Evolutionary conservation across 2,113 vertebrate species (phyloP), one percentile per base, ranked within the genome.

Genomic region (Anas platyrhynchos): DNA sequence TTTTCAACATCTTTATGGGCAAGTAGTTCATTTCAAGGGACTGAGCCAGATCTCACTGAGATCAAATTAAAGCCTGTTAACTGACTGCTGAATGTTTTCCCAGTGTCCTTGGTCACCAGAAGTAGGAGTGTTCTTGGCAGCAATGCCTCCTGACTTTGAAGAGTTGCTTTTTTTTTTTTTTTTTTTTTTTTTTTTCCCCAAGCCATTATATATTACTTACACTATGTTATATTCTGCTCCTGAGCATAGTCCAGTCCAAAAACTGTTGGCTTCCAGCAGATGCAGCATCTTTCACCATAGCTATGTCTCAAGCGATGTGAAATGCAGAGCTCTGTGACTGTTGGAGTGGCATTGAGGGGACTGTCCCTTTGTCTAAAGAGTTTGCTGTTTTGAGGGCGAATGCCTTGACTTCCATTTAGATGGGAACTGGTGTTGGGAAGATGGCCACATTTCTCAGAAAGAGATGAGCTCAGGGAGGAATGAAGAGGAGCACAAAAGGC

Each of bases 401-500:
- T 55, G 56, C 41, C 36, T 34, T 26, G 69, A 18, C 21, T 75
- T 9, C 0, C 1, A 3, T 54, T 66, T 67, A 48, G 27, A 9
- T 16, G 13, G 25, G 43, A 32, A 32, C 54, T 86, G 67, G 29
- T 58, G 43, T 62, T 43, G 54, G 41, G 1, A 31, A 66, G 52
- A 4, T 86, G 43, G 46, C 56, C 21, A 23, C 1, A 2, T 55
- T 82, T 36, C 9, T 13, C 31, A 13, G 11, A 15, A 27, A n/a
- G 72, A 80, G 16, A 3, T 21, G 46, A 38, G 55, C 67, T n/a
- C 61, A 29, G 20, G 36, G 54, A 69, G 43, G 48, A 90, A 1
- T 2, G 32, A 41, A 50, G 44, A 41, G 27, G 29, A 12, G 13
- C 0, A 0, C 1, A 2, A 13, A 25, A 44, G 48, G 52, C 0